Conservation (phyloP, 2,888 invertebrate genomes). For the Steromphala cineraria region DNA sequence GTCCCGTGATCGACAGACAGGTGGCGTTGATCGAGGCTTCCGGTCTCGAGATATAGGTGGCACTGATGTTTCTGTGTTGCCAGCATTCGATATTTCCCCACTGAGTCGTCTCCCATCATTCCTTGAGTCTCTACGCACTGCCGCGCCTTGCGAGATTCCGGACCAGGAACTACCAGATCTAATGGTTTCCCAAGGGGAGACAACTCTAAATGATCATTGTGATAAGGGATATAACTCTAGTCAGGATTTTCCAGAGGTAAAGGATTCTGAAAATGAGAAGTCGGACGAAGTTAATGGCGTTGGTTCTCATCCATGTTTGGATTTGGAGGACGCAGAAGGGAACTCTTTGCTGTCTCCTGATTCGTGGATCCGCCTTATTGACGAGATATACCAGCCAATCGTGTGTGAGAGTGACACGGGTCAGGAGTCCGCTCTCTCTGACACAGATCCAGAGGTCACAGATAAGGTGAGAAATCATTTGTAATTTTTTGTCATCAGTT, state of each 20-base stretch:
- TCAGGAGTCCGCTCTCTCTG: background rate
- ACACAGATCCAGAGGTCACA: background rate
- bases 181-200: background rate
- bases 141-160: background rate
- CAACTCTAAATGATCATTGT: background rate
- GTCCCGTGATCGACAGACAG: background rate
- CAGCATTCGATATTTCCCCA: background rate
- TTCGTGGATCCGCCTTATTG: constrained; percentile 19
- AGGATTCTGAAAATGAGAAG: background rate
- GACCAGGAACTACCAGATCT: background rate
- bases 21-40: background rate
- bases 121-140: background rate
- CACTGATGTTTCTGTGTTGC: background rate
- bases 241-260: background rate
- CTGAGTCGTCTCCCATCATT: background rate
- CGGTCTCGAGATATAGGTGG: background rate
- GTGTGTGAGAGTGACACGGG: constrained; percentile 6
- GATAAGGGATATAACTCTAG: background rate
- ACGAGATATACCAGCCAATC: constrained; percentile 21
- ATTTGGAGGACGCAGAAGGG: background rate
- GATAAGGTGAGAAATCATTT: background rate
- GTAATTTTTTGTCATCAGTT: background rate
- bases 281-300: background rate
- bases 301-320: background rate
- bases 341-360: constrained; percentile 22